phyloP scores from a whole-genome alignment of 2,888 invertebrate genomes.

The Lampropteryx suffumata region DNA sequence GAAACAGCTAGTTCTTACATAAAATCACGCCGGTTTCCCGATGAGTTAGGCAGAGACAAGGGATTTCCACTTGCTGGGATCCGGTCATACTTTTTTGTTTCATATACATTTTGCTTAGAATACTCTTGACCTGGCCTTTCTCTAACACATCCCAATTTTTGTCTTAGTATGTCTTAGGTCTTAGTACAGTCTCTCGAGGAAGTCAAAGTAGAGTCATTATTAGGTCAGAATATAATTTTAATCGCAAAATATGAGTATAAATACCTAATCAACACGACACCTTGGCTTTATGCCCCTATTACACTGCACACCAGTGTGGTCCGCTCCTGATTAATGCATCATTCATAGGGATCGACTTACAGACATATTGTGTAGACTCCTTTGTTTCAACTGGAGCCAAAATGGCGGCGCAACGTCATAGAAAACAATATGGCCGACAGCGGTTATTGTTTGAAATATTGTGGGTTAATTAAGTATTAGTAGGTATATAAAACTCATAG shows the following conservation, averaged over 20 bases:
- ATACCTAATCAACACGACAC: conserved; percentile 6
- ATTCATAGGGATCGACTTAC: conserved; percentile 34
- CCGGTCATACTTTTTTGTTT: too few species aligned
- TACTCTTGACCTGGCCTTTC: too few species aligned
- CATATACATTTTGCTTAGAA: too few species aligned
- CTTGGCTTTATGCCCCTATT: conserved; percentile 13
- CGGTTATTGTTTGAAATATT: conserved; percentile 33
- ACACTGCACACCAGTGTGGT: conserved; percentile 25
- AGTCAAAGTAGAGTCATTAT: too few species aligned
- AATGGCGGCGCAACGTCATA: conserved; percentile 60
- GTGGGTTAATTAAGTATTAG: conserved; percentile 2
- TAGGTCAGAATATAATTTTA: background rate
- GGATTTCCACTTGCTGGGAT: too few species aligned
- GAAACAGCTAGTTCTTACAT: too few species aligned
- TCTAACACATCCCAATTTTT: too few species aligned
- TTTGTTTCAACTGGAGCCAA: conserved; percentile 58
- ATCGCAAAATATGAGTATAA: background rate
- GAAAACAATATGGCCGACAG: conserved; percentile 65
- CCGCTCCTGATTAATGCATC: conserved; percentile 21
- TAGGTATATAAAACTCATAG: background rate
- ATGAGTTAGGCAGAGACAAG: too few species aligned
- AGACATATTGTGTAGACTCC: conserved; percentile 36
- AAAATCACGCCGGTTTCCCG: too few species aligned
- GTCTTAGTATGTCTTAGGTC: too few species aligned
- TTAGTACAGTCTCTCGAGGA: too few species aligned